Conservation (phyloP, 2,888 invertebrate genomes). For the Sceliomorpha sp. region DNA sequence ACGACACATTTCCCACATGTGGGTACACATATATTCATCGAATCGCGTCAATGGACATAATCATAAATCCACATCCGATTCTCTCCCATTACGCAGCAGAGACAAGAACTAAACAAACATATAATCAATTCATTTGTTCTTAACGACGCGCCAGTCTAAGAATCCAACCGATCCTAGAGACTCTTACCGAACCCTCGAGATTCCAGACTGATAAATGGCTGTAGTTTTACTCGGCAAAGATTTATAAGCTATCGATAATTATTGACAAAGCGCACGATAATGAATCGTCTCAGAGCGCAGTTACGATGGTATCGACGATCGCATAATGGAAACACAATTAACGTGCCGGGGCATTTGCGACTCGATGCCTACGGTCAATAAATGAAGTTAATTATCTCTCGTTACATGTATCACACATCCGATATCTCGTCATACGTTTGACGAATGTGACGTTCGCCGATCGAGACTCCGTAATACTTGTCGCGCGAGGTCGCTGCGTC, state of each 20-base stretch:
- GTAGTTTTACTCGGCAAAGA: neutral
- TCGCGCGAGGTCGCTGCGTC: conserved; percentile 1
- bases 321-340: conserved; percentile 73
- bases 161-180: no score
- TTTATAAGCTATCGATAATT: neutral
- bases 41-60: no score
- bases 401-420: conserved; percentile 67
- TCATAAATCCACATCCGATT: no score
- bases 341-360: conserved; percentile 72
- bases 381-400: conserved; percentile 77
- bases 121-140: no score
- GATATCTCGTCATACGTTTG: conserved; percentile 56
- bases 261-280: neutral
- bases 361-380: conserved; percentile 73
- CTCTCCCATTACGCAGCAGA: no score
- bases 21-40: no score
- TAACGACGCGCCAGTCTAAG: no score
- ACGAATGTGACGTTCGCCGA: conserved; percentile 67
- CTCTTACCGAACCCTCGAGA: no score
- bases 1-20: no score
- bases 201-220: no score
- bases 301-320: conserved; percentile 3
- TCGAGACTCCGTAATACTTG: conserved; percentile 38
- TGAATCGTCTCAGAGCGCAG: neutral
- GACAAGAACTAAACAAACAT: no score